Evolutionary conservation across 2,113 vertebrate species (phyloP).

Genomic region (Protobothrops mucrosquamatus): DNA sequence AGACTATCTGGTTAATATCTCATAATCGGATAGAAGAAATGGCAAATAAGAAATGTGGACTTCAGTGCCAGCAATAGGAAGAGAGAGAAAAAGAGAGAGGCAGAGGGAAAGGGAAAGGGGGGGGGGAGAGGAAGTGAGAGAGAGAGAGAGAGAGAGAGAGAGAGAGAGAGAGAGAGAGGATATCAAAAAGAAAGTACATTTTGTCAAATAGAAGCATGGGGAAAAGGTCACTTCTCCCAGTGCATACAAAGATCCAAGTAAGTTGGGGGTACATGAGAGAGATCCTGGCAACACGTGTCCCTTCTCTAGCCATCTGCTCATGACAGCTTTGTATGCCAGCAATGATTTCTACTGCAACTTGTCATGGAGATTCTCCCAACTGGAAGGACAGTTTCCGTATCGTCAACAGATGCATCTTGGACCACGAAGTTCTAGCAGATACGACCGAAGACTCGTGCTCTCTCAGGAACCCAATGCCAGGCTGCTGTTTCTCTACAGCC

Average conservation of each 20-base stretch:
- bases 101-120: rapidly evolving
- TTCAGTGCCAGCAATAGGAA: neutral
- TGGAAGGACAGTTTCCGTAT: neutral
- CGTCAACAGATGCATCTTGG: neutral
- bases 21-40: neutral
- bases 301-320: neutral
- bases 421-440: neutral
- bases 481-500: neutral
- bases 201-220: no score
- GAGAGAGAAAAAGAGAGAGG: neutral
- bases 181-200: neutral
- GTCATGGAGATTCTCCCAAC: neutral
- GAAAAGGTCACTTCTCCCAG: neutral
- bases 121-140: no score
- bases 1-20: neutral
- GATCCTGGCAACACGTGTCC: no score
- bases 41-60: neutral
- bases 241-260: neutral
- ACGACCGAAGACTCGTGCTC: neutral
- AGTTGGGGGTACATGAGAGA: neutral
- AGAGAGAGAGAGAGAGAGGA: neutral
- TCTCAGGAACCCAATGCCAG: neutral
- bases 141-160: no score
- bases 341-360: neutral
- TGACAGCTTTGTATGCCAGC: neutral